Evolutionary conservation across 2,888 invertebrate species (phyloP).

Genomic region (Aporophyla lueneburgensis): DNA sequence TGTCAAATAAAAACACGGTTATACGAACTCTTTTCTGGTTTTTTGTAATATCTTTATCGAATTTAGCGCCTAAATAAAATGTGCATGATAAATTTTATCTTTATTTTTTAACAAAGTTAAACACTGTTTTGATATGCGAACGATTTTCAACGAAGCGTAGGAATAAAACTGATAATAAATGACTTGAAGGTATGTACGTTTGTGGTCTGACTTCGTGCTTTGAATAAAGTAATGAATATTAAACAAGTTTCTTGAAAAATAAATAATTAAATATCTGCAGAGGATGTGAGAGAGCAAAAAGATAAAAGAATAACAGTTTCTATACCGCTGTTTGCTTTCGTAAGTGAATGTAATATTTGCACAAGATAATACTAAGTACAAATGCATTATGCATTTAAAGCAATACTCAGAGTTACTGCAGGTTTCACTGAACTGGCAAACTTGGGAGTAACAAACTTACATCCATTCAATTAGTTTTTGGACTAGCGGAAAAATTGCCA

Average conservation of each 20-base stretch:
- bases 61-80: conserved; percentile 15
- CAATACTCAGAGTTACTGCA: conserved; percentile 14
- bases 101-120: conserved; percentile 33
- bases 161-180: conserved; percentile 45
- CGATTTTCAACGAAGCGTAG: conserved; percentile 36
- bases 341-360: conserved; percentile 54
- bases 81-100: conserved; percentile 49
- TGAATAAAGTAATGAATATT: conserved; percentile 41
- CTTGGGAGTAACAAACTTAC: not conserved
- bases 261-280: conserved; percentile 34
- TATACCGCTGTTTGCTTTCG: conserved; percentile 33
- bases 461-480: not conserved
- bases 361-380: conserved; percentile 34
- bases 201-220: conserved; percentile 1
- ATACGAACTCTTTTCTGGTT: conserved; percentile 7
- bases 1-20: conserved; percentile 3
- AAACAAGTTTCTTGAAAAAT: conserved; percentile 44
- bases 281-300: conserved; percentile 54
- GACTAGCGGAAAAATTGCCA: not conserved
- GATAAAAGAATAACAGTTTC: conserved; percentile 9
- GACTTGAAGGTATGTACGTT: conserved; percentile 2
- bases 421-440: conserved; percentile 7
- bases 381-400: conserved; percentile 39
- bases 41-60: conserved; percentile 29
- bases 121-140: conserved; percentile 42